Conservation (phyloP, 2,113 vertebrate species). For the Rhinopomastus cyanomelas region DNA sequence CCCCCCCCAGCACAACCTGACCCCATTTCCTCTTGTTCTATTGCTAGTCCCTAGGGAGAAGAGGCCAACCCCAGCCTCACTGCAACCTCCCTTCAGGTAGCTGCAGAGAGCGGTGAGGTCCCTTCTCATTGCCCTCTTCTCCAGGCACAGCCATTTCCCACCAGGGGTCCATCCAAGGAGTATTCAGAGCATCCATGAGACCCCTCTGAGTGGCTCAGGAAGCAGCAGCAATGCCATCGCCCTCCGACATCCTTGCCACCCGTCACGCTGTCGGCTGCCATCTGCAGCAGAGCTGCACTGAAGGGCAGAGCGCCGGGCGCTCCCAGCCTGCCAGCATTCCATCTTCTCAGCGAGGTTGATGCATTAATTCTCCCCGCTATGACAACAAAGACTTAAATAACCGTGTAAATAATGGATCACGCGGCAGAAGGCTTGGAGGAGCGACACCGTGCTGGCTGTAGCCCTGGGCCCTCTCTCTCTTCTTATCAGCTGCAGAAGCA, state of each 20-base stretch:
- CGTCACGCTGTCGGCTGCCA: not conserved
- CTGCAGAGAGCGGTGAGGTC: too few relatives aligned
- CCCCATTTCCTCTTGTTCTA: too few relatives aligned
- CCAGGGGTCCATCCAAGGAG: not conserved
- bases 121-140: too few relatives aligned
- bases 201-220: not conserved
- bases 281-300: not conserved
- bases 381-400: conserved; percentile 23
- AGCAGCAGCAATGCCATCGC: not conserved
- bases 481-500: fast-evolving
- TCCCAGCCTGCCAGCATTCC: not conserved
- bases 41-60: too few relatives aligned
- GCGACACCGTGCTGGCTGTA: fast-evolving
- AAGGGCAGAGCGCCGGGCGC: not conserved
- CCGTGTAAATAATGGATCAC: not conserved
- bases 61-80: too few relatives aligned
- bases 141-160: not conserved
- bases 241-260: not conserved
- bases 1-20: too few relatives aligned
- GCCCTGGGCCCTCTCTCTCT: not conserved
- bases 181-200: not conserved
- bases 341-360: not conserved
- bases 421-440: not conserved
- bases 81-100: too few relatives aligned
- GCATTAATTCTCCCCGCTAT: not conserved